Percentiles rank a stretch among this genome's conserved stretches.
These are phyloP conservation scores for Lycaon pictus DNA, from an alignment of 2,113 vertebrate species.

Conservation along the genomic window DNA sequence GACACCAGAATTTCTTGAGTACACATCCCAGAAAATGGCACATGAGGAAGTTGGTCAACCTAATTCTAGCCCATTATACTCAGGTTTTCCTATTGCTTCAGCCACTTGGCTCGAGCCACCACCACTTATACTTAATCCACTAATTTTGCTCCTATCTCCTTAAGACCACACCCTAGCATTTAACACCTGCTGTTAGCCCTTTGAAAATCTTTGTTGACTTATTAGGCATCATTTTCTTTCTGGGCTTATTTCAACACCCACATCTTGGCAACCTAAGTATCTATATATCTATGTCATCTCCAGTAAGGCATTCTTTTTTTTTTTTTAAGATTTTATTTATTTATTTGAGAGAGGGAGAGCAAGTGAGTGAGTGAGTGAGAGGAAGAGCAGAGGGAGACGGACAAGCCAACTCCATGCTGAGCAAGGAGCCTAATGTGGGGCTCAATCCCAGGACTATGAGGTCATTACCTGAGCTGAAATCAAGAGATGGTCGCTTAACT, in stretches of 20 bases:
- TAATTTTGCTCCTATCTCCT: not conserved
- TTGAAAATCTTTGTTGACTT: not conserved
- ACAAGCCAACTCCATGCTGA: too few relatives aligned
- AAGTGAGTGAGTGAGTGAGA: too few relatives aligned
- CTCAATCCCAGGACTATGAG: too few relatives aligned
- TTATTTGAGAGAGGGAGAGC: too few relatives aligned
- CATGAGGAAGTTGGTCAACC: not conserved
- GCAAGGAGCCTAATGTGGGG: too few relatives aligned
- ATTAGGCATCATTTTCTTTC: not conserved
- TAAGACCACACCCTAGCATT: not conserved
- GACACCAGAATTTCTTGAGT: not conserved
- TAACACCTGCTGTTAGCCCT: not conserved
- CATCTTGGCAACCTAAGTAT: not conserved
- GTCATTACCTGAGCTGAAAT: too few relatives aligned
- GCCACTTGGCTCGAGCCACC: not conserved
- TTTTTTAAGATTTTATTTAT: too few relatives aligned
- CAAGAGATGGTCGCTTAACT: too few relatives aligned
- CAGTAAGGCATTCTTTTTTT: not conserved
- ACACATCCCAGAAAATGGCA: not conserved
- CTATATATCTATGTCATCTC: not conserved
- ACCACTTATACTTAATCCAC: not conserved
- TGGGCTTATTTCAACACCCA: not conserved
- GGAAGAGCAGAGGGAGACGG: too few relatives aligned
- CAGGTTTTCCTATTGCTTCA: not conserved
- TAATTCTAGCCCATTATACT: not conserved